Evolutionary conservation across 2,113 vertebrate genomes (phyloP), one percentile per base, ranked within the genome.

Genomic region (Pyxicephalus adspersus): DNA sequence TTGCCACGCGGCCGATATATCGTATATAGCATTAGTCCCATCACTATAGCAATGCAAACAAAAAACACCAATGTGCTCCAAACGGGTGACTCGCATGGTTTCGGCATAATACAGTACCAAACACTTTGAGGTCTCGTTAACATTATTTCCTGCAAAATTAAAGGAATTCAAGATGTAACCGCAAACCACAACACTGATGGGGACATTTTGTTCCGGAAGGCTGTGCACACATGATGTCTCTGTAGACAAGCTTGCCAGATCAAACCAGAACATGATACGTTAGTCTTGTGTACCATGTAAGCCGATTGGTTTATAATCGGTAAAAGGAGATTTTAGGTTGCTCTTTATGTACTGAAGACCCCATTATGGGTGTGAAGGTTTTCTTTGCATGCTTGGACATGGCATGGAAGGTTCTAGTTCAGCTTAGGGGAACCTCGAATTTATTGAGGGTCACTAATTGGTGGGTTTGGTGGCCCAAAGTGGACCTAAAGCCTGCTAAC

Each of bases 151-250:
- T 29, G 15, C 8, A 77, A 17, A 29, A 17, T 29, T 13, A 17
- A 29, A 17, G 19, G 26, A n/a, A 19, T 54, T 65, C 17, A 76
- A 9, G 20, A 22, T 13, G 31, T 23, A 67, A 67, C 76, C 76
- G 67, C 76, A 78, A 67, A 67, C 76, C 76, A 55, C 76, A 57
- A 22, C 28, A 54, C 4, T 65, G 52, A 67, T 58, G 76, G 29
- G 18, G 76, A 78, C 76, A 67, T 54, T 13, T 3, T 67, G 76
- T 67, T 23, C 64, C 76, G 64, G 76, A 78, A 78, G 29, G 31
- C 15, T 67, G 19, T 34, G n/a, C 28, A 45, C 64, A 16, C 51
- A 51, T 78, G 63, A 67, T 28, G 28, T 26, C 34, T 25, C 17
- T 31, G 19, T 34, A 29, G 34, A 8, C 26, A 31, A 19, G 22